Evolutionary conservation across 2,113 vertebrate species (phyloP).

Genomic region (Platysteira castanea): DNA sequence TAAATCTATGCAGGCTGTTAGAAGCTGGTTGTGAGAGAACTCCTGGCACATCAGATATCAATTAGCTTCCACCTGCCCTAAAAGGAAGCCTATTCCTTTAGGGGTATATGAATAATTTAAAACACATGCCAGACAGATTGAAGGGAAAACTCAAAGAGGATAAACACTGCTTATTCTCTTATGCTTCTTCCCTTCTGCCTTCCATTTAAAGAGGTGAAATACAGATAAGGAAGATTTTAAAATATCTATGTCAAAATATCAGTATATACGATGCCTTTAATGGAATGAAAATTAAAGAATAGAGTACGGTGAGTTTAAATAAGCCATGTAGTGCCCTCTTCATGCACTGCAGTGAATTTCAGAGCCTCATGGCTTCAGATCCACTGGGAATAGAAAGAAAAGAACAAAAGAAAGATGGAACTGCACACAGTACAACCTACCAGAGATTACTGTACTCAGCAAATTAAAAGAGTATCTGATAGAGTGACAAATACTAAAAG

Average conservation of each 20-base stretch:
- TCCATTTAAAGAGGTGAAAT: neutral
- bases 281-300: neutral
- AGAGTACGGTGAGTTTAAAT: neutral
- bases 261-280: neutral
- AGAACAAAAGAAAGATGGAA: neutral
- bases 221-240: neutral
- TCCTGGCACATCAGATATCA: conserved; percentile 13
- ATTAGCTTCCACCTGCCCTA: conserved; percentile 37
- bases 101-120: conserved; percentile 60
- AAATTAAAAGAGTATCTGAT: neutral
- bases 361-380: neutral
- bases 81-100: conserved; percentile 19
- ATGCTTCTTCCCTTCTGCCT: neutral
- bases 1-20: neutral
- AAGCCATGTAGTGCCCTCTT: neutral
- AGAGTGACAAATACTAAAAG: neutral
- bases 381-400: neutral
- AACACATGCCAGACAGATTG: conserved; percentile 14
- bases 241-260: neutral
- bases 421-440: neutral
- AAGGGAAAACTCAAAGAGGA: neutral
- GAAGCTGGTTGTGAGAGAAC: conserved; percentile 1
- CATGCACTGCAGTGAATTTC: neutral
- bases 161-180: neutral
- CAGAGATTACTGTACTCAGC: neutral